phyloP scores from a whole-genome alignment of 2,797 vertebrate species.

The Borostomias antarcticus region DNA sequence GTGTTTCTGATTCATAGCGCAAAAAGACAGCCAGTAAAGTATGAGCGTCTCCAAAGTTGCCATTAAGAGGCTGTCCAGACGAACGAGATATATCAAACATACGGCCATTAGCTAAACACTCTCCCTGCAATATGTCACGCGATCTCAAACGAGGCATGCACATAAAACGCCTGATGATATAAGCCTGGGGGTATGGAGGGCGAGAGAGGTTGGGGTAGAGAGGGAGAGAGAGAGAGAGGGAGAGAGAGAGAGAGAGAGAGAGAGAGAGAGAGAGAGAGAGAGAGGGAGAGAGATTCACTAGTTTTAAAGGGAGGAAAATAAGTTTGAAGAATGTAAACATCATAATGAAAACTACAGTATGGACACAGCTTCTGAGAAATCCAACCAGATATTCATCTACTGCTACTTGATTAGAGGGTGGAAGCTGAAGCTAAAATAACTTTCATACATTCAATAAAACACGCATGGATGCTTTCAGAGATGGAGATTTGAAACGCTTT shows the following conservation, averaged over 20 bases:
- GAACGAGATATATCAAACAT: slow-evolving; percentile 28
- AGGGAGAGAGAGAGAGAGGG: too few relatives aligned
- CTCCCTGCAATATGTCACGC: slow-evolving; percentile 27
- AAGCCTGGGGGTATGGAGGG: too few relatives aligned
- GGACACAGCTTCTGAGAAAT: slow-evolving; percentile 25
- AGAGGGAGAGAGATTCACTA: slow-evolving; percentile 54
- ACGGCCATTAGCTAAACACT: slow-evolving; percentile 15
- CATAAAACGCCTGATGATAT: too few relatives aligned
- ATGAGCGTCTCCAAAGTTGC: neutral
- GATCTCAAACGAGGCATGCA: slow-evolving; percentile 35
- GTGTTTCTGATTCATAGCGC: slow-evolving; percentile 26
- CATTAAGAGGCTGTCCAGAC: slow-evolving; percentile 29
- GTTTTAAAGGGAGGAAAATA: slow-evolving; percentile 51
- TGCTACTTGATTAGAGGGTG: neutral
- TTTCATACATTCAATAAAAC: neutral
- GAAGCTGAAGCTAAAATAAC: neutral
- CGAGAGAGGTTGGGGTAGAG: too few relatives aligned
- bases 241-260: too few relatives aligned
- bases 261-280: neutral
- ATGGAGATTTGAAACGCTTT: neutral
- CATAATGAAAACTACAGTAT: slow-evolving; percentile 53
- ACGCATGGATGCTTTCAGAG: neutral
- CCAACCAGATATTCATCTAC: slow-evolving; percentile 7
- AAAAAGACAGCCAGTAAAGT: slow-evolving; percentile 19
- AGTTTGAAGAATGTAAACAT: slow-evolving; percentile 70